Conservation (phyloP, 2,113 vertebrate genomes). For the Rhagologus leucostigma region DNA sequence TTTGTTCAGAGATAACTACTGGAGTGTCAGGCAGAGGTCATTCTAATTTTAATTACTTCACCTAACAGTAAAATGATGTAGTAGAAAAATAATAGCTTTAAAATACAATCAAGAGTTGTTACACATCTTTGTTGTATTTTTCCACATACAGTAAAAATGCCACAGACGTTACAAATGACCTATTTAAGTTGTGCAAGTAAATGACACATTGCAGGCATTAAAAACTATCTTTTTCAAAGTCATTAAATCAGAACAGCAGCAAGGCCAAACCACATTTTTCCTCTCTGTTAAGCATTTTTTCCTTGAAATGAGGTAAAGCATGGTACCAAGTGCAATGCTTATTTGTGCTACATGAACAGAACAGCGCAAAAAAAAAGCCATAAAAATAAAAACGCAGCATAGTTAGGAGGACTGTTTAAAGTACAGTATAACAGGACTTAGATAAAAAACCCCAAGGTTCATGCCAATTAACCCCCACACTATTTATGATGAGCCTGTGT, state of each 20-base stretch:
- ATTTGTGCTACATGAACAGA: constrained; percentile 89
- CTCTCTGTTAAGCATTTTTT: constrained; percentile 77
- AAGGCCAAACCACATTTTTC: constrained; percentile 80
- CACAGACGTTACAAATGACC: constrained; percentile 73
- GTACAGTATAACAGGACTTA: constrained; percentile 46
- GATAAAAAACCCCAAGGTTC: constrained; percentile 31
- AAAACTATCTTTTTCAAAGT: constrained; percentile 73
- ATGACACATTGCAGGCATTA: constrained; percentile 73
- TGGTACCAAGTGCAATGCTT: constrained; percentile 91
- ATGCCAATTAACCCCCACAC: constrained; percentile 59
- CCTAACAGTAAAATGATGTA: constrained; percentile 59
- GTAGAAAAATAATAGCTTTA: constrained; percentile 61
- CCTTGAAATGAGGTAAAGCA: constrained; percentile 94
- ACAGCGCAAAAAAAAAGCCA: constrained; percentile 68
- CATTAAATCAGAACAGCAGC: constrained; percentile 85
- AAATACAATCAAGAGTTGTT: constrained; percentile 69
- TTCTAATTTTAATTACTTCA: constrained; percentile 70
- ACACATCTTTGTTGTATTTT: constrained; percentile 66
- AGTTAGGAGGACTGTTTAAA: constrained; percentile 70
- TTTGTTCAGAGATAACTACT: constrained; percentile 64
- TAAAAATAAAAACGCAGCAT: constrained; percentile 74
- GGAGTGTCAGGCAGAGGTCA: constrained; percentile 70
- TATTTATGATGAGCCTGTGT: constrained; percentile 24
- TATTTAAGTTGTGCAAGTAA: constrained; percentile 74
- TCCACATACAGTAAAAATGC: constrained; percentile 71